These are phyloP conservation scores for Eleutherodactylus coqui DNA, from an alignment of 2,797 vertebrate species.

Conservation along the genomic window DNA sequence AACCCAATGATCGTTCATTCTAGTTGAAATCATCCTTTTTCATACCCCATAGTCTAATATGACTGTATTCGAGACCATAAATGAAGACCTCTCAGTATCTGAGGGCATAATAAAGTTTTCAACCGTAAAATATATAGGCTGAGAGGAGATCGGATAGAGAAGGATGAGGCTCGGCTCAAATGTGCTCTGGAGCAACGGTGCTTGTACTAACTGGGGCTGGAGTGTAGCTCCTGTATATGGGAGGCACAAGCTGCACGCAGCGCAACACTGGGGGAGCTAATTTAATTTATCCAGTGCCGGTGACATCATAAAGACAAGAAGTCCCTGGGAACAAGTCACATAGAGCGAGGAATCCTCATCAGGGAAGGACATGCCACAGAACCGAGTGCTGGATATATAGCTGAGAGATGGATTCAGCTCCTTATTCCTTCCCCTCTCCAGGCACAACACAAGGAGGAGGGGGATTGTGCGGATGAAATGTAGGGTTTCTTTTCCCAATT, in stretches of 20 bases:
- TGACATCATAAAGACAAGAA: constrained; percentile 40
- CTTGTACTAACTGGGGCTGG: background rate
- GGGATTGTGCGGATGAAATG: constrained; percentile 18
- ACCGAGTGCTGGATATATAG: background rate
- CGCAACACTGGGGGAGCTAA: constrained; percentile 5
- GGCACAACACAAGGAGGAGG: background rate
- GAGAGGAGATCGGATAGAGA: background rate
- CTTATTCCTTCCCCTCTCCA: background rate
- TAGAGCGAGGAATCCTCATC: constrained; percentile 37
- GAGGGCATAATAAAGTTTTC: background rate
- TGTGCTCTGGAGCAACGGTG: background rate
- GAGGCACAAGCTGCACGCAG: constrained; percentile 8
- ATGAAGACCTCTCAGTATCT: background rate
- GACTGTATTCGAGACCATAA: no score
- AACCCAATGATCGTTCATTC: no score
- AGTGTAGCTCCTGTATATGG: background rate
- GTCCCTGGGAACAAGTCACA: constrained; percentile 37
- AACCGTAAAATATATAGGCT: background rate
- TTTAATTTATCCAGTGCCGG: constrained; percentile 26
- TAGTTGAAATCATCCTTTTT: no score
- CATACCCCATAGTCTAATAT: no score
- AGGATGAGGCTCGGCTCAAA: background rate
- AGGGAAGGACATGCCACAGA: constrained; percentile 1
- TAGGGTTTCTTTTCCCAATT: constrained; percentile 43
- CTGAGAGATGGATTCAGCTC: constrained; percentile 26